Conservation (phyloP, 1,140 invertebrate species). For the Anthonomus grandis region DNA sequence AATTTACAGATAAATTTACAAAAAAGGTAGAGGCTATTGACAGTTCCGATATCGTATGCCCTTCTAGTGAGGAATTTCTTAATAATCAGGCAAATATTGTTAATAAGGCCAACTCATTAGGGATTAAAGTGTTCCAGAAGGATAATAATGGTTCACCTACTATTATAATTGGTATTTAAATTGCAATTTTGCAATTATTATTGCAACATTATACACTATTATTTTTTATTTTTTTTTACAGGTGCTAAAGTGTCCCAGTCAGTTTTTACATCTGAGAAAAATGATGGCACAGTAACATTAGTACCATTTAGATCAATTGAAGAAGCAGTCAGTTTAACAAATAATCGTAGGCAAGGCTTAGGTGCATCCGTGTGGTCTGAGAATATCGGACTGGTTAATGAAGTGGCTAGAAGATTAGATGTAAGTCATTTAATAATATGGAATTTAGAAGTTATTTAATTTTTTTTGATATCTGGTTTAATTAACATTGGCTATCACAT, state of each 20-base stretch:
- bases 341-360: slow-evolving; percentile 54
- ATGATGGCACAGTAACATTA: slow-evolving; percentile 50
- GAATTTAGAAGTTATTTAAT: not conserved
- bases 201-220: not conserved
- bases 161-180: slow-evolving; percentile 11
- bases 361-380: slow-evolving; percentile 58
- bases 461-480: not conserved
- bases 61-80: too few species aligned
- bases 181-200: slow-evolving; percentile 7
- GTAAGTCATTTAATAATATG: slow-evolving; percentile 27
- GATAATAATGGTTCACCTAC: slow-evolving; percentile 19
- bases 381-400: slow-evolving; percentile 55
- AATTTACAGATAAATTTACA: slow-evolving; percentile 53
- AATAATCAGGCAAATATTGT: too few species aligned
- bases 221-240: slow-evolving; percentile 12
- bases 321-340: slow-evolving; percentile 57
- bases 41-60: too few species aligned
- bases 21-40: too few species aligned
- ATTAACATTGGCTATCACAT: not conserved
- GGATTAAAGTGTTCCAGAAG: slow-evolving; percentile 34
- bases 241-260: slow-evolving; percentile 36
- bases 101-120: slow-evolving; percentile 26
- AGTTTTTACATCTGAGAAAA: slow-evolving; percentile 43
- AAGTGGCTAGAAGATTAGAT: slow-evolving; percentile 52
- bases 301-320: slow-evolving; percentile 59